These are phyloP conservation scores for Callocephalon fimbriatum DNA, from an alignment of 2,113 vertebrate genomes.

Conservation along the genomic window DNA sequence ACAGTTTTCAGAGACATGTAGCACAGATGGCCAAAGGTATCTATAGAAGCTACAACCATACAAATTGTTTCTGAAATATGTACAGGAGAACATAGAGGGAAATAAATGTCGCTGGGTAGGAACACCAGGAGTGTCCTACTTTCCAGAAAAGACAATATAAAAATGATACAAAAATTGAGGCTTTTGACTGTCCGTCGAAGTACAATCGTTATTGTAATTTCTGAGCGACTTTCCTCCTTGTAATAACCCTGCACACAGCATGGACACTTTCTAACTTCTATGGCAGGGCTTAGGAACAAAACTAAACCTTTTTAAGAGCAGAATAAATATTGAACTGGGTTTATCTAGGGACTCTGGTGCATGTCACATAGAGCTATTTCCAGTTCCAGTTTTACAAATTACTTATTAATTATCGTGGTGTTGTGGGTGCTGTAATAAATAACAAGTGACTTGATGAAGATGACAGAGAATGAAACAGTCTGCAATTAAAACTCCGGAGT, in stretches of 20 bases:
- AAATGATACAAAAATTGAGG: neutral
- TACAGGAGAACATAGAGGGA: neutral
- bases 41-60: neutral
- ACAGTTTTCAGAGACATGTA: neutral
- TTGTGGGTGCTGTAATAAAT: neutral
- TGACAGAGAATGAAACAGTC: neutral
- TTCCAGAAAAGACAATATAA: neutral
- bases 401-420: neutral
- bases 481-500: neutral
- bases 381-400: neutral
- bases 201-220: neutral
- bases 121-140: neutral
- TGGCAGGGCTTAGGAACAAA: neutral
- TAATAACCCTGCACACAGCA: neutral
- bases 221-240: neutral
- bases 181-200: neutral
- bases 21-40: neutral
- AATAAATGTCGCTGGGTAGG: neutral
- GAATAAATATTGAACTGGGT: neutral
- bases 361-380: neutral
- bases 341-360: neutral
- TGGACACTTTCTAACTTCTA: neutral
- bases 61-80: neutral
- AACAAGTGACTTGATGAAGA: neutral
- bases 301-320: neutral